Evolutionary conservation across 2,888 invertebrate genomes (phyloP).

Genomic region (Balanococcus diminutus): DNA sequence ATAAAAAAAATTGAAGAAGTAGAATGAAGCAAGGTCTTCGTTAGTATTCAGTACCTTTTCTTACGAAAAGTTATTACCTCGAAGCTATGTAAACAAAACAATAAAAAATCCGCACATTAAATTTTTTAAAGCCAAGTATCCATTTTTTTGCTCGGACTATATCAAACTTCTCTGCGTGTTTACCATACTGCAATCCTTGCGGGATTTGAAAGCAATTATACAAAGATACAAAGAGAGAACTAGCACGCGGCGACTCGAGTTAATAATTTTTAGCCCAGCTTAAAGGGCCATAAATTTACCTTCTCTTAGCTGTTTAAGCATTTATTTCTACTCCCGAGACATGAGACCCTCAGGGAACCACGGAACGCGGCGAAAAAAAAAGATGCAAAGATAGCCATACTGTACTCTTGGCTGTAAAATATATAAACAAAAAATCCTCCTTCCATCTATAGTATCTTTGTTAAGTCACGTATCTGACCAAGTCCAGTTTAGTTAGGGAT

Average conservation of each 20-base stretch:
- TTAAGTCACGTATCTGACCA: slow-evolving; percentile 18
- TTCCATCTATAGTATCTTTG: slow-evolving; percentile 8
- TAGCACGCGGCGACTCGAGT: slow-evolving; percentile 4
- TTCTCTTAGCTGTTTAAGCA: slow-evolving; percentile 25
- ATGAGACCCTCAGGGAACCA: not conserved
- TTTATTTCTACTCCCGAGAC: not conserved
- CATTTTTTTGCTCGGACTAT: not conserved
- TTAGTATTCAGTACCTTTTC: slow-evolving; percentile 35
- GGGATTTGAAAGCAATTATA: slow-evolving; percentile 25
- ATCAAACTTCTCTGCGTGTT: slow-evolving; percentile 32
- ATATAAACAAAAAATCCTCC: slow-evolving; percentile 28
- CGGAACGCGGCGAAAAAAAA: not conserved
- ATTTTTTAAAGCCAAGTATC: slow-evolving; percentile 14
- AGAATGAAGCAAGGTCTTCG: not conserved
- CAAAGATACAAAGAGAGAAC: not conserved
- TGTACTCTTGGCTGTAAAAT: slow-evolving; percentile 1
- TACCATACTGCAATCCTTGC: slow-evolving; percentile 25
- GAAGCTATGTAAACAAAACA: slow-evolving; percentile 32
- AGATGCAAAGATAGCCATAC: slow-evolving; percentile 23
- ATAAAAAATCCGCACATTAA: slow-evolving; percentile 29
- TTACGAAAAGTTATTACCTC: slow-evolving; percentile 25
- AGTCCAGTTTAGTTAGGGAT: slow-evolving; percentile 25
- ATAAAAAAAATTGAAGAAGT: not conserved
- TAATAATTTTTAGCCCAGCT: slow-evolving; percentile 24
- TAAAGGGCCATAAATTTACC: slow-evolving; percentile 29